Evolutionary conservation across 2,797 vertebrate genomes (phyloP).

Genomic region (Iguana delicatissima): DNA sequence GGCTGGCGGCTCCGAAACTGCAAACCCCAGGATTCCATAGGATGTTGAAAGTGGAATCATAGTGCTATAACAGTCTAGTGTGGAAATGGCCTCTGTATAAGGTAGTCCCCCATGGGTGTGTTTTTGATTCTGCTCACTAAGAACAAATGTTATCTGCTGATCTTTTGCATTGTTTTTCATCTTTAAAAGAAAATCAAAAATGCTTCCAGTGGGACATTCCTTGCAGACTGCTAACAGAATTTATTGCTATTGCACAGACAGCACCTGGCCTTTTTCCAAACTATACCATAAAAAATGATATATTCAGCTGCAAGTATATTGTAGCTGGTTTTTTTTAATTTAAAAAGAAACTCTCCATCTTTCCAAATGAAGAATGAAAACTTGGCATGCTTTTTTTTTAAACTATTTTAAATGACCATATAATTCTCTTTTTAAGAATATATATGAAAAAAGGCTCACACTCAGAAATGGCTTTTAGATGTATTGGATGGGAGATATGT

Average conservation of each 20-base stretch:
- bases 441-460: too few species aligned
- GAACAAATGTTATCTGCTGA: neutral
- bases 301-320: neutral
- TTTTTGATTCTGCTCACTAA: too few species aligned
- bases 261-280: conserved; percentile 6
- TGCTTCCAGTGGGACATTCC: neutral
- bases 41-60: too few species aligned
- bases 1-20: too few species aligned
- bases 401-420: neutral
- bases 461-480: too few species aligned
- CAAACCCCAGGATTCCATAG: too few species aligned
- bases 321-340: neutral
- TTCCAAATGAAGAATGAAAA: neutral
- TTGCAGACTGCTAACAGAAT: neutral
- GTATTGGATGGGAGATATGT: too few species aligned
- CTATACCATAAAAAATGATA: conserved; percentile 3
- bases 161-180: neutral
- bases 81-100: too few species aligned
- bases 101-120: too few species aligned
- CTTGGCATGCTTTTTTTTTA: neutral
- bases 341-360: neutral
- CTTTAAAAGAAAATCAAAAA: neutral
- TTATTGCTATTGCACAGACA: conserved; percentile 12
- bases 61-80: too few species aligned
- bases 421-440: neutral